phyloP scores from a whole-genome alignment of 2,888 invertebrate species.

The Plagodis dolabraria region DNA sequence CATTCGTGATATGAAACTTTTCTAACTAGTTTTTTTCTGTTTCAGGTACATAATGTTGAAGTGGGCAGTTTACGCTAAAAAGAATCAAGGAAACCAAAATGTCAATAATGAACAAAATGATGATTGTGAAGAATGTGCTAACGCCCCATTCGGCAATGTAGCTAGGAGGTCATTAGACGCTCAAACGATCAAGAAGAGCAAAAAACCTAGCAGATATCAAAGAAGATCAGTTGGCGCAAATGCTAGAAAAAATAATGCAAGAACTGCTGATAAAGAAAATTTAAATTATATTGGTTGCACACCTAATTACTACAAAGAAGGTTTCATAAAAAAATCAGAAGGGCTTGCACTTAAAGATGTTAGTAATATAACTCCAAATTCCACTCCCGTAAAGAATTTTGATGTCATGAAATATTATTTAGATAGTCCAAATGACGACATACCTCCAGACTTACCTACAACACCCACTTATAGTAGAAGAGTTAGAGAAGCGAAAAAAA shows the following conservation, averaged over 20 bases:
- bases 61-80: slow-evolving; percentile 85
- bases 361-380: slow-evolving; percentile 86
- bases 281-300: slow-evolving; percentile 82
- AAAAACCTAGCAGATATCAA: slow-evolving; percentile 78
- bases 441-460: slow-evolving; percentile 68
- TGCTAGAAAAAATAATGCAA: slow-evolving; percentile 66
- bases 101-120: slow-evolving; percentile 52
- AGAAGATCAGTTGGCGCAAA: slow-evolving; percentile 70
- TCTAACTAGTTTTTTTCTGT: slow-evolving; percentile 38
- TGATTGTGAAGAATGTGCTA: slow-evolving; percentile 48
- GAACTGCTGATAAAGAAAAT: slow-evolving; percentile 75
- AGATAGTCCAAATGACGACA: slow-evolving; percentile 63
- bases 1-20: background rate
- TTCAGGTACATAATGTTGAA: slow-evolving; percentile 84
- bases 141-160: slow-evolving; percentile 54
- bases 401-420: slow-evolving; percentile 64
- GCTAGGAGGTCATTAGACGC: slow-evolving; percentile 71
- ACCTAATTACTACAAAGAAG: slow-evolving; percentile 86
- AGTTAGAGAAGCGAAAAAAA: slow-evolving; percentile 78
- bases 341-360: slow-evolving; percentile 83
- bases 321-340: slow-evolving; percentile 82
- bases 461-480: slow-evolving; percentile 77
- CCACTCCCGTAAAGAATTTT: slow-evolving; percentile 62
- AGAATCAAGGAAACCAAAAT: slow-evolving; percentile 65
- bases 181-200: slow-evolving; percentile 71